Conservation (phyloP, 2,888 invertebrate genomes). For the Melinaea marsaeus region DNA sequence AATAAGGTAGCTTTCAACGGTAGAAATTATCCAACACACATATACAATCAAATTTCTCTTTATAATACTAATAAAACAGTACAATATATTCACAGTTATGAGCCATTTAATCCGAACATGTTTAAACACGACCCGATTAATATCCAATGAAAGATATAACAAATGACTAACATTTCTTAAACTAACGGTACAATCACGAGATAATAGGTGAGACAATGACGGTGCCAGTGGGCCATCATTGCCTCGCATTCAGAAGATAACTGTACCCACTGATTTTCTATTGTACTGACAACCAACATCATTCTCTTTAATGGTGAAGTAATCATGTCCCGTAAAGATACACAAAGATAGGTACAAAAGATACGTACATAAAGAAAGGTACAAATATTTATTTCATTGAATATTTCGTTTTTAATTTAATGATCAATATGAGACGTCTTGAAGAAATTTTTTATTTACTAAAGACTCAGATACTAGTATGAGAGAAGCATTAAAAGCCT, state of each 20-base stretch:
- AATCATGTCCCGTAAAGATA: neutral
- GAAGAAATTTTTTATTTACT: too few relatives aligned
- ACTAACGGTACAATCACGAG: constrained; percentile 51
- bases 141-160: constrained; percentile 16
- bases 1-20: too few relatives aligned
- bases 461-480: too few relatives aligned
- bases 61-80: too few relatives aligned
- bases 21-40: too few relatives aligned
- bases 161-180: constrained; percentile 24
- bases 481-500: too few relatives aligned
- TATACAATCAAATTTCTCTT: too few relatives aligned
- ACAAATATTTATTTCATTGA: too few relatives aligned
- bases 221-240: constrained; percentile 64
- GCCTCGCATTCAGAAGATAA: constrained; percentile 46
- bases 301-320: neutral
- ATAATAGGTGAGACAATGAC: constrained; percentile 57
- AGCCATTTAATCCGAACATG: constrained; percentile 18
- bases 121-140: neutral
- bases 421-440: too few relatives aligned
- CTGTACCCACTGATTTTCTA: constrained; percentile 51
- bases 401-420: too few relatives aligned
- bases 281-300: constrained; percentile 26
- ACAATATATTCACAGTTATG: constrained; percentile 18
- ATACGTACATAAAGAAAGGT: too few relatives aligned
- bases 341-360: too few relatives aligned